These are phyloP conservation scores for Probosciger aterrimus DNA, from an alignment of 2,113 vertebrate genomes.

Conservation along the genomic window DNA sequence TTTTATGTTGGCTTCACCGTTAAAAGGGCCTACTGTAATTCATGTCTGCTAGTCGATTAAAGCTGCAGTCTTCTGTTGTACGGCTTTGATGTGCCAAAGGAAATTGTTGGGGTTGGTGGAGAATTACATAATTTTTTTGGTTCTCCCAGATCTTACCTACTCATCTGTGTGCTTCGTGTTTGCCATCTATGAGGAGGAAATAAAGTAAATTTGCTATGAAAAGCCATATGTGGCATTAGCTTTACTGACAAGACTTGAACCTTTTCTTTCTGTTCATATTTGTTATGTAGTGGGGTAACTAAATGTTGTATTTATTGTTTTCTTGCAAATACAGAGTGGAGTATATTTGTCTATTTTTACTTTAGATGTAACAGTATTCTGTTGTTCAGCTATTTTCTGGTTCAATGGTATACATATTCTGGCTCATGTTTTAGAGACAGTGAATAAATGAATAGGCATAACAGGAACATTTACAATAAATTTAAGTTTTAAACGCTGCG, in stretches of 20 bases:
- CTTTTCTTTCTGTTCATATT: not conserved
- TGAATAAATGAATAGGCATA: not conserved
- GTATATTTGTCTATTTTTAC: not conserved
- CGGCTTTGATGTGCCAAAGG: not conserved
- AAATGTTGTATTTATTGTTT: not conserved
- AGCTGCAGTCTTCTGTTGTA: not conserved
- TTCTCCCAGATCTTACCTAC: not conserved
- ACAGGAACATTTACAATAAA: not conserved
- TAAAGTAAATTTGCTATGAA: not conserved
- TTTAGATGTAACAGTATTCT: not conserved
- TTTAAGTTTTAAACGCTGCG: not conserved
- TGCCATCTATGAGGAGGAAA: not conserved
- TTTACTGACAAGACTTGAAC: not conserved
- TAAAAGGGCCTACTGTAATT: not conserved
- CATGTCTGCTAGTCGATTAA: not conserved
- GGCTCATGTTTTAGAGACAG: not conserved
- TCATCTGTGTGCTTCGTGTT: not conserved
- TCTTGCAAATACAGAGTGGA: not conserved
- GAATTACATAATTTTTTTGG: not conserved
- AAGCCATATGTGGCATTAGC: not conserved
- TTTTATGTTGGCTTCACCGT: conserved; percentile 1
- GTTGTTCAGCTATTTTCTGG: not conserved
- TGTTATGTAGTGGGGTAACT: not conserved
- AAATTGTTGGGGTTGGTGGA: not conserved
- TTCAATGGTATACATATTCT: not conserved